These are phyloP conservation scores for Sparidentex hasta DNA, from an alignment of 2,797 vertebrate genomes.

Conservation along the genomic window DNA sequence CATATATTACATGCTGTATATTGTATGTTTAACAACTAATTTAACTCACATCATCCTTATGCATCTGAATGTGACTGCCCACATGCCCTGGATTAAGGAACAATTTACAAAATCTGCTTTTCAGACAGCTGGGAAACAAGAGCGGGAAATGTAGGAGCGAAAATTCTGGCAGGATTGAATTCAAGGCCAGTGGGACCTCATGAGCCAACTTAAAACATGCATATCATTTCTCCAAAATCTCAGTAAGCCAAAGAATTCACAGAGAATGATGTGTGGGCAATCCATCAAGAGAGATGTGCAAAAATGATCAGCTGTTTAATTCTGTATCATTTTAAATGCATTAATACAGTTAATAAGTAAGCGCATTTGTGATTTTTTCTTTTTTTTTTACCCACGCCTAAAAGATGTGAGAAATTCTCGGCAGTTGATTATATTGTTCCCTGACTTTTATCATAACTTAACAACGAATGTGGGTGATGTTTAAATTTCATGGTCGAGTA, in stretches of 20 bases:
- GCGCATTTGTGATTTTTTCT: neutral
- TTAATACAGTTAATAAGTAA: neutral
- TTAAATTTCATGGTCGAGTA: neutral
- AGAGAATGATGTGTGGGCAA: neutral
- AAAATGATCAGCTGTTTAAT: neutral
- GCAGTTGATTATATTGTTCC: neutral
- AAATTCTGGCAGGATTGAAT: neutral
- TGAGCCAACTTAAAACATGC: neutral
- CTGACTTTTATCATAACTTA: neutral
- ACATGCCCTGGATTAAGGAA: neutral
- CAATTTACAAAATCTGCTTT: neutral
- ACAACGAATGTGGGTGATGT: neutral
- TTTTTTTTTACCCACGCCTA: neutral
- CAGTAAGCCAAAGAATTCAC: slow-evolving; percentile 14
- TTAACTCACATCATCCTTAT: neutral
- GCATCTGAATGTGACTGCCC: neutral
- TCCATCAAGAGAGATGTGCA: neutral
- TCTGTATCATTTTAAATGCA: neutral
- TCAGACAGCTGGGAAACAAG: slow-evolving; percentile 21
- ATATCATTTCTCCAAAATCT: slow-evolving; percentile 21
- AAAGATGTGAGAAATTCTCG: neutral
- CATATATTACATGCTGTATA: neutral
- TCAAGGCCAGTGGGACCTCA: slow-evolving; percentile 13
- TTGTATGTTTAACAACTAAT: neutral
- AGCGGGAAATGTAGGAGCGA: neutral